These are phyloP conservation scores for Sycobia sp. DNA, from an alignment of 1,140 invertebrate species.

Conservation along the genomic window DNA sequence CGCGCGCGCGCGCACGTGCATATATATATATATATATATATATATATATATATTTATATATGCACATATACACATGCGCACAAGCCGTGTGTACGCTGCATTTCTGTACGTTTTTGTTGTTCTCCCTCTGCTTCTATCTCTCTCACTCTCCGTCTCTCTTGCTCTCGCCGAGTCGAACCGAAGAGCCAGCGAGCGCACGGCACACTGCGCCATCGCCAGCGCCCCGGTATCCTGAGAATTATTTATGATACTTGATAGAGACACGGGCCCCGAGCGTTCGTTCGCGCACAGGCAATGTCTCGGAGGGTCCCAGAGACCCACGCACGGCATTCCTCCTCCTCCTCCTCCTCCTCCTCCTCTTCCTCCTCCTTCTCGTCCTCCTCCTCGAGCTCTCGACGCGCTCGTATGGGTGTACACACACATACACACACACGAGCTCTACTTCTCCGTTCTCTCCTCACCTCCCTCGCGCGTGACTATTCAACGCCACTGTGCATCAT, in stretches of 20 bases:
- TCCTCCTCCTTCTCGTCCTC: too few species aligned
- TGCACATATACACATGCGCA: neutral
- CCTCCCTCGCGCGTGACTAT: too few species aligned
- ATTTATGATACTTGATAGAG: slow-evolving; percentile 63
- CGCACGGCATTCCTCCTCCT: slow-evolving; percentile 53
- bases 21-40: neutral
- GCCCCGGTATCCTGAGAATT: slow-evolving; percentile 48
- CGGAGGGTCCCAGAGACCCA: slow-evolving; percentile 53
- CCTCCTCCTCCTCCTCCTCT: neutral
- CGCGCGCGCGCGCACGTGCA: neutral
- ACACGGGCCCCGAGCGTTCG: slow-evolving; percentile 44
- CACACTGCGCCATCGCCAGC: neutral
- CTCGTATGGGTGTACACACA: slow-evolving; percentile 14
- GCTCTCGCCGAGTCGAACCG: slow-evolving; percentile 3
- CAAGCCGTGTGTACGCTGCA: neutral
- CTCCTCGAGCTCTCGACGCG: too few species aligned
- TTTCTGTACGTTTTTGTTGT: too few species aligned
- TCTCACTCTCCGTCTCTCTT: neutral
- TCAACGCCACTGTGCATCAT: too few species aligned
- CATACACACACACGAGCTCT: neutral
- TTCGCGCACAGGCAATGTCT: slow-evolving; percentile 38
- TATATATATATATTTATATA: neutral
- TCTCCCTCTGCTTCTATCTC: too few species aligned
- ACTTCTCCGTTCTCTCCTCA: neutral
- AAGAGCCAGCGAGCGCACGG: neutral